A percentile compares a stretch with the other conserved stretches of the same genome.
Conservation (phyloP, 2,888 invertebrate species). For the Drosophila diplacantha region DNA sequence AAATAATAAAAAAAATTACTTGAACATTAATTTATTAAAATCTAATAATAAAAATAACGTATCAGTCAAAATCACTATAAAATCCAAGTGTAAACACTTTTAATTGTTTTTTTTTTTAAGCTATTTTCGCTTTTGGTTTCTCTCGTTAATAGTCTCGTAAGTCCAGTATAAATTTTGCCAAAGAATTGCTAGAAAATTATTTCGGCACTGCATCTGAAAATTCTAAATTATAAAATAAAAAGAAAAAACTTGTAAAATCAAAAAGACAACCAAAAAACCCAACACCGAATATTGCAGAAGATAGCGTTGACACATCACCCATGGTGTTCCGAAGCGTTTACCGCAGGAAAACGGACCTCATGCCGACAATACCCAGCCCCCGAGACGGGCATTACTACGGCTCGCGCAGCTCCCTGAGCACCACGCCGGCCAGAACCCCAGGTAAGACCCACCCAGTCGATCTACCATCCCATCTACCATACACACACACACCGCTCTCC, state of each 20-base stretch:
- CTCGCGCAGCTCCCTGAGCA: constrained; percentile 79
- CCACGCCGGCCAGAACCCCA: constrained; percentile 78
- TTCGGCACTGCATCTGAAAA: constrained; percentile 25
- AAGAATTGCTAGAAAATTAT: constrained; percentile 15
- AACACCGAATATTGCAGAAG: constrained; percentile 75
- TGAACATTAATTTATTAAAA: background rate
- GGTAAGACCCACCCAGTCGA: constrained; percentile 70
- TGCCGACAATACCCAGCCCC: constrained; percentile 90
- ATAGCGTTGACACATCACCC: constrained; percentile 78
- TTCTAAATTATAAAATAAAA: constrained; percentile 20
- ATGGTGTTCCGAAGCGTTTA: constrained; percentile 88
- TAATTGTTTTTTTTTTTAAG: background rate
- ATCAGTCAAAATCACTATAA: background rate
- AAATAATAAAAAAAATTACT: background rate
- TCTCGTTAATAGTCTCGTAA: constrained; percentile 54
- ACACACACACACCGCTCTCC: constrained; percentile 2
- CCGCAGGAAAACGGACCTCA: constrained; percentile 92
- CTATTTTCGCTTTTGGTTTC: constrained; percentile 57
- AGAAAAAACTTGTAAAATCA: too few relatives aligned
- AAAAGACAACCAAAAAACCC: constrained; percentile 39
- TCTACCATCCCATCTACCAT: background rate
- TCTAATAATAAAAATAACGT: background rate
- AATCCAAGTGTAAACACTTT: constrained; percentile 22
- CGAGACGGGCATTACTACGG: constrained; percentile 81
- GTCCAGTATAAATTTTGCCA: constrained; percentile 34